These are phyloP conservation scores for Acanthisitta chloris DNA, from an alignment of 2,113 vertebrate genomes.

Conservation along the genomic window DNA sequence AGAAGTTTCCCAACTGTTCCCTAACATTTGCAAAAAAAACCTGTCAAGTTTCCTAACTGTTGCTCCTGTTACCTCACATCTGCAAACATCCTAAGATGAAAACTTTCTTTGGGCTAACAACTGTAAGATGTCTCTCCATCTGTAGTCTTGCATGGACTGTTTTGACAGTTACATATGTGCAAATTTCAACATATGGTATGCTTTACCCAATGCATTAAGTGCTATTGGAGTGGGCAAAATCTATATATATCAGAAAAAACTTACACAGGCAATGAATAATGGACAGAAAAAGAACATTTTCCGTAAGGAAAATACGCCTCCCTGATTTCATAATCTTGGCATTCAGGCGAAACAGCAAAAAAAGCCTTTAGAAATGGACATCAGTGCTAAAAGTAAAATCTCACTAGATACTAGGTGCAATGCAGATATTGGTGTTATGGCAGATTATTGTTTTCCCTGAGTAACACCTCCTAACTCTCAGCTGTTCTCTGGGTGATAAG, in stretches of 20 bases:
- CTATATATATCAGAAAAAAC: background rate
- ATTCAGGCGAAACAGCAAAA: background rate
- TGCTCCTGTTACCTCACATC: background rate
- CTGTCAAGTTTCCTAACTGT: background rate
- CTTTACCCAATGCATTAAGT: background rate
- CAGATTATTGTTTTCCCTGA: background rate
- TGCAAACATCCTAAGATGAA: background rate
- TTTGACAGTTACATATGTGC: background rate
- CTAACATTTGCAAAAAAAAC: background rate
- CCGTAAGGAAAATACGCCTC: background rate
- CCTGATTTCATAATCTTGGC: background rate
- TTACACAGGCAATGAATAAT: background rate
- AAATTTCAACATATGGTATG: background rate
- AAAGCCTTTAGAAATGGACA: background rate
- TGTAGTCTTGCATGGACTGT: background rate
- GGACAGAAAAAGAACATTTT: background rate
- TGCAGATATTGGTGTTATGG: background rate
- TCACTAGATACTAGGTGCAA: background rate
- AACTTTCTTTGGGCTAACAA: background rate
- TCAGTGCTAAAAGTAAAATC: background rate
- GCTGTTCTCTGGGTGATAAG: background rate
- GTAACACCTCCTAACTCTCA: background rate
- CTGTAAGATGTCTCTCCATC: background rate
- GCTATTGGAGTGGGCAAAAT: background rate
- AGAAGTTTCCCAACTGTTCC: background rate